Evolutionary conservation across 1,140 invertebrate species (phyloP), one percentile per base, ranked within the genome.

Genomic region (Bombus balteatus): DNA sequence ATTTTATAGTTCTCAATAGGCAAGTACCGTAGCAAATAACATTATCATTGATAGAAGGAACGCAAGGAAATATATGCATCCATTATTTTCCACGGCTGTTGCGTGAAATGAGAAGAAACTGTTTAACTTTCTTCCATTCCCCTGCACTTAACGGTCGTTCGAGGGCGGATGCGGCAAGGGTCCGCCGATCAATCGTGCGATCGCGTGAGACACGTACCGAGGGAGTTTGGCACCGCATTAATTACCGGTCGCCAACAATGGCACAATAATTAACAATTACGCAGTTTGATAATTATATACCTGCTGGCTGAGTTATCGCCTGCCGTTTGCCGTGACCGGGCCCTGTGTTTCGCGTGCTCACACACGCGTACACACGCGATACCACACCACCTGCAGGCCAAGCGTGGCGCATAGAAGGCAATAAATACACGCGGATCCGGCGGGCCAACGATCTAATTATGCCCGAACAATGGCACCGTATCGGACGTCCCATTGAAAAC

Each of bases 261-360:
- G 93, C 85, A 87, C 92, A 92, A 93, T 94, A 94, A 94, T 94
- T 94, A 94, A 94, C 93, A 94, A 94, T 94, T 94, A 94, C 89
- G 86, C 90, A 90, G 91, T 88, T 89, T 91, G 92, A 91, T 93
- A 94, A 94, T 94, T 92, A 92, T 92, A 92, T 91, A 92, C 86
- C 90, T 82, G 47, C 74, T 79, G 74, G 85, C 78, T 93, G 92
- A 93, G 92, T 94, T 94, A 93, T 91, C 89, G 87, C 62, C 84
- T 70, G 83, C 71, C 62, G 79, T 77, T 83, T 83, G 66, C 75
- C 78, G 79, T 73, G 68, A 32, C 78, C 70, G 47, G 39, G 59
- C 39, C 25, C 84, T 3, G 57, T 65, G 83, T 85, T 75, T 62
- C 79, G 59, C 66, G 70, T 81, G 53, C 41, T 32, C 68, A 34